Base-by-base conservation (phyloP, 2,888 invertebrate genomes). In the Colostygia pectinataria region DNA sequence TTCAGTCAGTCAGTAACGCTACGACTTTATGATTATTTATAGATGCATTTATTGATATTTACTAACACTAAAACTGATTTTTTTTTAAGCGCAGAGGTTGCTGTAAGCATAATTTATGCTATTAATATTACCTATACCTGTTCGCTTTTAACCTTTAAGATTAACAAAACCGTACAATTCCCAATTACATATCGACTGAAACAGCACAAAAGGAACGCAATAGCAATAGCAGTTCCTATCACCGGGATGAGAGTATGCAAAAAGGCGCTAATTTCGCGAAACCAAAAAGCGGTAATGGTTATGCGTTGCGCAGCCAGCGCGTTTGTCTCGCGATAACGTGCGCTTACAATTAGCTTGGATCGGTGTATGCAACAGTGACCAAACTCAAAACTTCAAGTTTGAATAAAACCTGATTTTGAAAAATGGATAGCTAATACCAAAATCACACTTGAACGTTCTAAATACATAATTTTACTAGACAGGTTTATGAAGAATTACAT, bases 301-400 rank as follows among this genome's bases (percentile, higher is more conserved):
- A 90, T 90, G 89, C 87, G 88, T 85, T 83, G 84, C 80, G 78
- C 79, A 76, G 74, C 79, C 77, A 80, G 75, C 85, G 77, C 89
- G 87, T 89, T 90, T 90, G 88, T 89, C 88, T 90, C 87, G 80
- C 84, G 89, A 90, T 90, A 90, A 88, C 86, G 89, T 77, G 81
- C 87, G 84, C 88, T 88, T 84, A 86, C 88, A 88, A 89, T 90
- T 89, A 90, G 85, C 81, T 62, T 50, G 84, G 81, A 80, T 47
- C 68, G 77, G 49, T 46, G 74, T 67, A 77, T 81, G 74, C 76
- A 31, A 43, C 23, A 70, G 14, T 36, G 49, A 6, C 33, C 47
- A 20, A 54, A 36, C 32, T 20, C 1, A 6, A 18, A n/a, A n/a
- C 10, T 28, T 9, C 9, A 25, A 8, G 6, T 27, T 14, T 7